A percentile compares a stretch with the other conserved stretches of the same genome.
These are phyloP conservation scores for Anarsia innoxiella DNA, from an alignment of 2,888 invertebrate genomes.

Conservation along the genomic window DNA sequence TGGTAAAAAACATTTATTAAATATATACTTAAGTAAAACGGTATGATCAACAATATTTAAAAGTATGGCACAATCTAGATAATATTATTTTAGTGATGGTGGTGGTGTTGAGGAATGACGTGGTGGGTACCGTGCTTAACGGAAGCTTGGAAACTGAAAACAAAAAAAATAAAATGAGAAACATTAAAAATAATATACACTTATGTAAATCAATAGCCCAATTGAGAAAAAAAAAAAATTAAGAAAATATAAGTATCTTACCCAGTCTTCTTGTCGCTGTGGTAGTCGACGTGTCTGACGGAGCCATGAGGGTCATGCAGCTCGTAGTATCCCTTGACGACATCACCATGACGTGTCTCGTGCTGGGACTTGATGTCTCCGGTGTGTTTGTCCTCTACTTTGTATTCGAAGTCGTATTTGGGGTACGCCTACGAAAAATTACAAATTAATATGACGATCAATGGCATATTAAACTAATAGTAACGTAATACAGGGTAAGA, in stretches of 20 bases:
- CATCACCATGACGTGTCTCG: conserved; percentile 57
- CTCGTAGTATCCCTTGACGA: conserved; percentile 43
- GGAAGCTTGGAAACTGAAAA: conserved; percentile 62
- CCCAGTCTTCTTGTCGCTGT: conserved; percentile 60
- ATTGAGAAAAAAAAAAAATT: too few species aligned
- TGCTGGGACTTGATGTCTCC: conserved; percentile 65
- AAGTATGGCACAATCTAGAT: too few species aligned
- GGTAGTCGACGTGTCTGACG: conserved; percentile 67
- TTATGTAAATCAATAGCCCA: too few species aligned
- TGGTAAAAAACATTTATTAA: too few species aligned
- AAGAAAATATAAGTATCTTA: conserved; percentile 24
- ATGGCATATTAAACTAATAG: too few species aligned
- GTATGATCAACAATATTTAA: too few species aligned
- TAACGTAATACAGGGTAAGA: too few species aligned
- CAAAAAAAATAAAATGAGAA: too few species aligned
- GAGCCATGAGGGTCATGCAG: conserved; percentile 71
- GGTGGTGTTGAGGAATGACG: conserved; percentile 41
- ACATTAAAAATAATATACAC: too few species aligned
- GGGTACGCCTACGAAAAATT: conserved; percentile 56
- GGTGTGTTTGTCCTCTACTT: conserved; percentile 61
- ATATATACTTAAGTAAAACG: too few species aligned
- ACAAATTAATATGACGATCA: too few species aligned
- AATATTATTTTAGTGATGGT: background rate
- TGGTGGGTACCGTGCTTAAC: conserved; percentile 61
- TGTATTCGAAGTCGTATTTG: conserved; percentile 47